A percentile compares a stretch with the other conserved stretches of the same genome.
Conservation (phyloP, 2,888 invertebrate genomes). For the Apamea epomidion region DNA sequence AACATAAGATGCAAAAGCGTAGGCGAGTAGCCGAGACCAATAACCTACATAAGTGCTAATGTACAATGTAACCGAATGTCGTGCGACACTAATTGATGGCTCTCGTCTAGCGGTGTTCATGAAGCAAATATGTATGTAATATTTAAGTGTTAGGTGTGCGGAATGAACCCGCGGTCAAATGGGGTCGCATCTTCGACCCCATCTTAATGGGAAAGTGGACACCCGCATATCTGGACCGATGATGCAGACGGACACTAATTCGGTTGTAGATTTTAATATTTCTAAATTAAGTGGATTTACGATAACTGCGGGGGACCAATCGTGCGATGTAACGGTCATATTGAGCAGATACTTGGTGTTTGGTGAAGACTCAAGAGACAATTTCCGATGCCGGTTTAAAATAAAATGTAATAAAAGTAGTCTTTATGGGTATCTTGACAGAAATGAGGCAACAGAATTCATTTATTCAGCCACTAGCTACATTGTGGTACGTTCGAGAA, state of each 20-base stretch:
- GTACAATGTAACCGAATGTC: constrained; percentile 69
- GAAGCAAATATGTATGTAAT: constrained; percentile 67
- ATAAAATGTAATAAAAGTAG: constrained; percentile 35
- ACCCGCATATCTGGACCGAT: constrained; percentile 82
- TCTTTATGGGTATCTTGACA: constrained; percentile 37
- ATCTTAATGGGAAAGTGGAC: constrained; percentile 82
- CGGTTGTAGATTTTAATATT: constrained; percentile 77
- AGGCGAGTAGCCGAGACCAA: constrained; percentile 42
- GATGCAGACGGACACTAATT: constrained; percentile 76
- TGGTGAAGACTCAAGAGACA: constrained; percentile 10
- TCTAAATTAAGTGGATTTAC: constrained; percentile 78
- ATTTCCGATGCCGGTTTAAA: constrained; percentile 29
- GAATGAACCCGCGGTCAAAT: constrained; percentile 69
- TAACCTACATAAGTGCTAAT: constrained; percentile 66
- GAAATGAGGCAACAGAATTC: constrained; percentile 52
- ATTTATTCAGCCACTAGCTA: constrained; percentile 61
- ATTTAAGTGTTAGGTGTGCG: constrained; percentile 72
- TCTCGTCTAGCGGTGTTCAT: constrained; percentile 73
- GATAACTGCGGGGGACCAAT: constrained; percentile 71
- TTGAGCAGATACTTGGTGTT: constrained; percentile 30
- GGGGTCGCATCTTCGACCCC: constrained; percentile 78
- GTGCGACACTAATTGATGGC: constrained; percentile 80
- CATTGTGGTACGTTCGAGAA: constrained; percentile 66
- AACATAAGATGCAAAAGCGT: constrained; percentile 51
- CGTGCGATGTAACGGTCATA: constrained; percentile 57